phyloP scores from a whole-genome alignment of 2,113 vertebrate species.

The Lophotis ruficrista region DNA sequence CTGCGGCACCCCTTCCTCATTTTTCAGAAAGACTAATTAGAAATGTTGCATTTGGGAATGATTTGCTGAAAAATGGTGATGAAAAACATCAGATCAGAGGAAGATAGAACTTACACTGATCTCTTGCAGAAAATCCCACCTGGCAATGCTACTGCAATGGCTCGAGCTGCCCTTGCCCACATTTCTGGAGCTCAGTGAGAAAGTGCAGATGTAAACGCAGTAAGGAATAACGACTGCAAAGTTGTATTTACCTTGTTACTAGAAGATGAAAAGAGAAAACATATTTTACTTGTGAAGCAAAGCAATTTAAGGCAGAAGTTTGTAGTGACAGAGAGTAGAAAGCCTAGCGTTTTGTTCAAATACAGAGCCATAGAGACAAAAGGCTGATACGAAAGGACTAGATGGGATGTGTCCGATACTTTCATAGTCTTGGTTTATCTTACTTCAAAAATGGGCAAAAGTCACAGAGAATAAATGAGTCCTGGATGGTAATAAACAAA shows the following conservation, averaged over 20 bases:
- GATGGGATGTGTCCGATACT: neutral
- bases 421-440: neutral
- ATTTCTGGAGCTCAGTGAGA: neutral
- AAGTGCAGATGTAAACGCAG: neutral
- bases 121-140: neutral
- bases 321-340: neutral
- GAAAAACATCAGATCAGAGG: neutral
- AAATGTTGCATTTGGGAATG: neutral
- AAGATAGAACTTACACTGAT: neutral
- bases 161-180: neutral
- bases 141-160: neutral
- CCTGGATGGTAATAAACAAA: neutral
- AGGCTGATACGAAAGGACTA: neutral
- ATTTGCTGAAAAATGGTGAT: neutral
- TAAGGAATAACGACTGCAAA: neutral
- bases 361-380: neutral
- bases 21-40: neutral
- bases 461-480: neutral
- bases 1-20: no score
- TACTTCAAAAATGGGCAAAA: neutral
- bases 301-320: neutral
- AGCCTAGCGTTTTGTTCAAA: neutral
- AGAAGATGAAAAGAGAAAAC: neutral
- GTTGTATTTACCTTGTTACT: neutral
- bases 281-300: neutral